Conservation (phyloP, 2,113 vertebrate genomes). For the Eupsittula cactorum region DNA sequence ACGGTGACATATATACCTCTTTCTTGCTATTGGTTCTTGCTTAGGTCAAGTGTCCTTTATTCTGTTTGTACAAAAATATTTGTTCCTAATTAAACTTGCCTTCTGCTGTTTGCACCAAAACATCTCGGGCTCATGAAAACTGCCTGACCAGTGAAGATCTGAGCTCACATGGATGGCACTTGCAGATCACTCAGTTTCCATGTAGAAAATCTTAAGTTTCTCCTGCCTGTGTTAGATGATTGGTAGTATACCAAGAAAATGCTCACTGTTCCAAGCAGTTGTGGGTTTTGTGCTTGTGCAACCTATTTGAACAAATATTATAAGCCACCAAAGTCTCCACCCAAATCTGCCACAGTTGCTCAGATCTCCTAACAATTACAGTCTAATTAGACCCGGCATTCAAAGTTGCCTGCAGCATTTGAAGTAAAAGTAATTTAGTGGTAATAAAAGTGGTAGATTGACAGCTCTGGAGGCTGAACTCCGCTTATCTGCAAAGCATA, state of each 20-base stretch:
- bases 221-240: not conserved
- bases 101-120: conserved; percentile 24
- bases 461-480: conserved; percentile 56
- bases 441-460: conserved; percentile 65
- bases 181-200: not conserved
- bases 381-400: conserved; percentile 64
- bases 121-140: not conserved
- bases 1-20: not conserved
- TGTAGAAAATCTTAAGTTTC: not conserved
- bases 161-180: not conserved
- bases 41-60: not conserved
- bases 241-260: not conserved
- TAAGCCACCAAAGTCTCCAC: not conserved
- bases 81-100: not conserved
- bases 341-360: conserved; percentile 48
- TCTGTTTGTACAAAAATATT: conserved; percentile 20
- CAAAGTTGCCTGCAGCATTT: conserved; percentile 63
- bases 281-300: not conserved
- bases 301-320: not conserved
- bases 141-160: not conserved
- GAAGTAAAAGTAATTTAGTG: conserved; percentile 68
- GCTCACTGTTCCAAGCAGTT: not conserved
- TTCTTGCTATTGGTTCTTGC: not conserved
- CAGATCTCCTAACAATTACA: conserved; percentile 54
- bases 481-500: not conserved